phyloP scores from a whole-genome alignment of 2,888 invertebrate species.

The Andrena dorsata region DNA sequence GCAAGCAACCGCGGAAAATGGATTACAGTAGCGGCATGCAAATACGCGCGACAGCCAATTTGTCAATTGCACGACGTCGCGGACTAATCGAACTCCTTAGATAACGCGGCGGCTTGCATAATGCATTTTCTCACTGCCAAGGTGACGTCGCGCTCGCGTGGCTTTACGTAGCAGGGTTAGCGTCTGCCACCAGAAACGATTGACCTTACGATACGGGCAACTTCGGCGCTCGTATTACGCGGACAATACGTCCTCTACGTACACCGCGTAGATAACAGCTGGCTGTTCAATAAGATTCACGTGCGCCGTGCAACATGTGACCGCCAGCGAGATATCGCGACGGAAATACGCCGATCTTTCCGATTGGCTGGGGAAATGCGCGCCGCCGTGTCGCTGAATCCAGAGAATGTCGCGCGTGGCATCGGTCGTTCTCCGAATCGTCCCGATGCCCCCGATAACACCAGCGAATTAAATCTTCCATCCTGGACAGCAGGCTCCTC shows the following conservation, averaged over 20 bases:
- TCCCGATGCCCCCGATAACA: background rate
- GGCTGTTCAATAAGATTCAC: slow-evolving; percentile 63
- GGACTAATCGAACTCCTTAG: slow-evolving; percentile 21
- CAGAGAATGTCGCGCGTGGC: background rate
- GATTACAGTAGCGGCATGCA: background rate
- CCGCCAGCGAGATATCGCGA: slow-evolving; percentile 21
- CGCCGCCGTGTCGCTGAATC: slow-evolving; percentile 1
- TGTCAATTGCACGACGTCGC: slow-evolving; percentile 17
- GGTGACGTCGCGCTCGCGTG: slow-evolving; percentile 18
- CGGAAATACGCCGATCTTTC: slow-evolving; percentile 1
- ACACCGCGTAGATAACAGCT: slow-evolving; percentile 5
- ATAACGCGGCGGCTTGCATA: slow-evolving; percentile 23
- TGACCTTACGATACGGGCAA: slow-evolving; percentile 54
- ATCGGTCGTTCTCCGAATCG: background rate
- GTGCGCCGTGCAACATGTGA: slow-evolving; percentile 53
- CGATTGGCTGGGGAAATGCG: slow-evolving; percentile 20
- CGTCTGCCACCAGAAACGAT: slow-evolving; percentile 49
- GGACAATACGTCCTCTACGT: slow-evolving; percentile 22
- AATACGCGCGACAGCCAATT: background rate
- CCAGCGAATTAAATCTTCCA: background rate
- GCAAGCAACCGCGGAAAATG: too few relatives aligned
- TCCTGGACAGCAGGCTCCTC: background rate
- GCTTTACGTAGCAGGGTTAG: slow-evolving; percentile 18
- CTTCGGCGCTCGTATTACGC: slow-evolving; percentile 51
- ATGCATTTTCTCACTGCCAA: slow-evolving; percentile 50